Conservation (phyloP, 1,140 invertebrate species). For the Druon quercuslanigerum region DNA sequence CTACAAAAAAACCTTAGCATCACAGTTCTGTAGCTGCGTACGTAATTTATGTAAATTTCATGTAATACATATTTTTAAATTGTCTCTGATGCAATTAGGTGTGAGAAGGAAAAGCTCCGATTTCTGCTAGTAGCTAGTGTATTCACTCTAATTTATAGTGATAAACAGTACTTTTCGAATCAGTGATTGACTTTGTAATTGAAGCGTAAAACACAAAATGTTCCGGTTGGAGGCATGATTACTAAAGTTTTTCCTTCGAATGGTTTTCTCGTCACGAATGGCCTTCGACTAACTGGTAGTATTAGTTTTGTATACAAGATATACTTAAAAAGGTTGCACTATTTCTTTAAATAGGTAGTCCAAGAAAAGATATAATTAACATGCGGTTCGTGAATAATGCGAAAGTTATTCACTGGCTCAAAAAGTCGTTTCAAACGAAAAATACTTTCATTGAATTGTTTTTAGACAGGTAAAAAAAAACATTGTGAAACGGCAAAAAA, state of each 20-base stretch:
- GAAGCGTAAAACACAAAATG: conserved; percentile 18
- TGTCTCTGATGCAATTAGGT: not conserved
- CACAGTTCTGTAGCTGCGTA: not conserved
- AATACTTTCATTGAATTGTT: too few relatives aligned
- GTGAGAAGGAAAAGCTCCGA: not conserved
- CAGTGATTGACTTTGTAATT: conserved; percentile 2
- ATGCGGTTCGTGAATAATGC: not conserved
- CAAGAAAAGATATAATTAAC: conserved; percentile 5
- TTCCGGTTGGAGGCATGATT: conserved; percentile 12
- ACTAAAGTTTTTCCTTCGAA: conserved; percentile 27
- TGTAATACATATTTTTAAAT: not conserved
- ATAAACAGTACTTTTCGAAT: conserved; percentile 1
- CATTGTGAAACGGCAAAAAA: too few relatives aligned
- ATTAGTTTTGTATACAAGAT: not conserved
- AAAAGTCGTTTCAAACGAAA: too few relatives aligned
- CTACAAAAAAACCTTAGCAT: not conserved
- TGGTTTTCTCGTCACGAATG: conserved; percentile 24
- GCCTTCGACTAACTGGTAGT: conserved; percentile 21
- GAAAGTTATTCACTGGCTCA: not conserved
- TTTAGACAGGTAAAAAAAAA: too few relatives aligned
- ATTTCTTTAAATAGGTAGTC: conserved; percentile 15
- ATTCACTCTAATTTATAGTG: too few relatives aligned
- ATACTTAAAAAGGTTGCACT: conserved; percentile 10
- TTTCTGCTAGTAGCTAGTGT: too few relatives aligned
- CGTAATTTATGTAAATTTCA: too few relatives aligned